Conservation (phyloP, 2,113 vertebrate genomes). For the Pteropus alecto region DNA sequence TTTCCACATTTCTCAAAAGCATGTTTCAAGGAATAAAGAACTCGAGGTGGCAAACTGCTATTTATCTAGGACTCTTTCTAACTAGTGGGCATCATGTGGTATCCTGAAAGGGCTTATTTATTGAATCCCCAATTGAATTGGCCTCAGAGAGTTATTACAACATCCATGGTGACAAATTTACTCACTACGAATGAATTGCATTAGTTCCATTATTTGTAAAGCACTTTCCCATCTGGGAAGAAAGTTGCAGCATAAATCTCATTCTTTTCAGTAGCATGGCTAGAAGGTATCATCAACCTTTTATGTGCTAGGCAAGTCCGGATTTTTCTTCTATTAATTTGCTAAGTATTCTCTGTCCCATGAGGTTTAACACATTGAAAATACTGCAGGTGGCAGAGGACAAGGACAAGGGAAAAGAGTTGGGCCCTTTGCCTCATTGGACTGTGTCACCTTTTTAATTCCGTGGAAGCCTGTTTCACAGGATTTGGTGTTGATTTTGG, state of each 20-base stretch:
- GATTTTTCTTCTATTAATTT: conserved; percentile 32
- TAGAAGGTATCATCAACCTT: conserved; percentile 14
- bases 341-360: not conserved
- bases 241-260: conserved; percentile 57
- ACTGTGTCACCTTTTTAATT: not conserved
- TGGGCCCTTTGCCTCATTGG: not conserved
- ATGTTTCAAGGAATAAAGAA: conserved; percentile 46
- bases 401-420: not conserved
- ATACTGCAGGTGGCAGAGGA: not conserved
- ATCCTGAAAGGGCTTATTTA: conserved; percentile 54
- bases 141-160: conserved; percentile 61
- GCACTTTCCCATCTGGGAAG: conserved; percentile 57
- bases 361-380: not conserved
- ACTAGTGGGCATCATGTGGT: not conserved
- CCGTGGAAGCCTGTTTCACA: not conserved
- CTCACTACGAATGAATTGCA: conserved; percentile 58
- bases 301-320: conserved; percentile 2
- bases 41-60: not conserved
- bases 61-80: conserved; percentile 20
- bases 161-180: conserved; percentile 62
- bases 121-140: conserved; percentile 44
- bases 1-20: conserved; percentile 31
- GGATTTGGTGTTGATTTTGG: not conserved
- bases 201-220: conserved; percentile 64
- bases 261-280: conserved; percentile 34